A percentile compares a stretch with the other conserved stretches of the same genome.
Evolutionary conservation across 2,113 vertebrate species (phyloP).

Genomic region (Tyrannus savana): DNA sequence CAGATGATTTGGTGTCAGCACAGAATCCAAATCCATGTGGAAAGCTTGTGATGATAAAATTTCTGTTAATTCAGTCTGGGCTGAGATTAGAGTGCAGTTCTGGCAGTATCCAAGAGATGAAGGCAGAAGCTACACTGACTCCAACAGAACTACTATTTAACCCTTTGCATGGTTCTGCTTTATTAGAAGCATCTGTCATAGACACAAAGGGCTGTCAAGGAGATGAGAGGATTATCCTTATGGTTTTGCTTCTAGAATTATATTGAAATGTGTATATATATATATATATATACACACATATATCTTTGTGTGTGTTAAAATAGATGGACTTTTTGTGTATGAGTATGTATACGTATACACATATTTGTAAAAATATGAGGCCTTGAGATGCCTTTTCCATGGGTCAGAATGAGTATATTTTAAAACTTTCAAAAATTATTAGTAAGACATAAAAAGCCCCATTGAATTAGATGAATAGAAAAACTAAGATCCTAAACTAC

Average conservation of each 20-base stretch:
- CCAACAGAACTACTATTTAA: background rate
- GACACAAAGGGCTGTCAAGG: background rate
- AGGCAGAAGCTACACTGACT: background rate
- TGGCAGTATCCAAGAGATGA: background rate
- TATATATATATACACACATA: background rate
- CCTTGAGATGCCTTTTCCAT: background rate
- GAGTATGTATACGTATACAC: background rate
- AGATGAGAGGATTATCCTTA: background rate
- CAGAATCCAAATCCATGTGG: background rate
- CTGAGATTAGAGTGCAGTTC: background rate
- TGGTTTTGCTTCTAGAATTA: background rate
- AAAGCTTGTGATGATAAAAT: background rate
- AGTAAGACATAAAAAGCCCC: fast-evolving
- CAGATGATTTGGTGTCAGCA: background rate
- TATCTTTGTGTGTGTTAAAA: background rate
- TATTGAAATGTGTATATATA: background rate
- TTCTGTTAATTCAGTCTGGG: background rate
- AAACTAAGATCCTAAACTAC: background rate
- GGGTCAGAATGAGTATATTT: background rate
- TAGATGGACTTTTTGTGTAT: background rate
- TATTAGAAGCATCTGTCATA: background rate
- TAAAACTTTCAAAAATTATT: background rate
- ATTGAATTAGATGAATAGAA: background rate
- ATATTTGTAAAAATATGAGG: background rate
- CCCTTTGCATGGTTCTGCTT: background rate